Percentiles rank a stretch among this genome's conserved stretches.
Evolutionary conservation across 1,140 invertebrate genomes (phyloP).

Genomic region (Nasonia vitripennis): DNA sequence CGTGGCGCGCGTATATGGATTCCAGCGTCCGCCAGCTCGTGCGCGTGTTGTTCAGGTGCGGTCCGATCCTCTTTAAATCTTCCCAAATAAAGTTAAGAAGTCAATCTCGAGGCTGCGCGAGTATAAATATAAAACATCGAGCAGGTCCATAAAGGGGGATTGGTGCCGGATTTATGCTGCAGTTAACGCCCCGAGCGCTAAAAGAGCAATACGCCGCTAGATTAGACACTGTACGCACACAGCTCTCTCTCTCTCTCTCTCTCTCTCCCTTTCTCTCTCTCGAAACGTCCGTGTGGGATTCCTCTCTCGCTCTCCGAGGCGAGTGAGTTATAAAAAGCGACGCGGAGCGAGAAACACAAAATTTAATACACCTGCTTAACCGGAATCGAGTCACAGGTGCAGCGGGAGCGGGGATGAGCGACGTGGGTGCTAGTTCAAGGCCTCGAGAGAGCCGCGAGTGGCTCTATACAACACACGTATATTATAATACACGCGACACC

Average conservation of each 20-base stretch:
- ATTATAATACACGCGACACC: background rate
- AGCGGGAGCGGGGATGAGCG: background rate
- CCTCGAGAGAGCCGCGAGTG: conserved; percentile 2
- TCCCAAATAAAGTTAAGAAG: conserved; percentile 48
- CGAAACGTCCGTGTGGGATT: background rate
- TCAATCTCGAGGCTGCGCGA: conserved; percentile 20
- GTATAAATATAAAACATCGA: background rate
- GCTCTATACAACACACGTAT: background rate
- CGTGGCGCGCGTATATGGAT: background rate
- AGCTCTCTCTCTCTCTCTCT: conserved; percentile 10
- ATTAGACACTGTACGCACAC: conserved; percentile 18
- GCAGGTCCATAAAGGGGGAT: conserved; percentile 36
- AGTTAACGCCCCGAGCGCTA: conserved; percentile 41
- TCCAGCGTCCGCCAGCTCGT: background rate
- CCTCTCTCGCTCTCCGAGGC: background rate
- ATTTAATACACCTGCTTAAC: conserved; percentile 54
- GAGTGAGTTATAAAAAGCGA: conserved; percentile 43
- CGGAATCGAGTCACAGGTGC: conserved; percentile 53
- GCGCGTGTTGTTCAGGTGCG: background rate
- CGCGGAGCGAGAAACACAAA: conserved; percentile 20
- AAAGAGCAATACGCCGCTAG: conserved; percentile 4
- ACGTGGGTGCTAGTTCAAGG: conserved; percentile 47
- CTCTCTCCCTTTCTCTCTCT: background rate
- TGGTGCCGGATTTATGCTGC: conserved; percentile 25
- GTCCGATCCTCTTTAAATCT: conserved; percentile 37